phyloP scores from a whole-genome alignment of 1,140 invertebrate species.

The Oryzaephilus surinamensis region DNA sequence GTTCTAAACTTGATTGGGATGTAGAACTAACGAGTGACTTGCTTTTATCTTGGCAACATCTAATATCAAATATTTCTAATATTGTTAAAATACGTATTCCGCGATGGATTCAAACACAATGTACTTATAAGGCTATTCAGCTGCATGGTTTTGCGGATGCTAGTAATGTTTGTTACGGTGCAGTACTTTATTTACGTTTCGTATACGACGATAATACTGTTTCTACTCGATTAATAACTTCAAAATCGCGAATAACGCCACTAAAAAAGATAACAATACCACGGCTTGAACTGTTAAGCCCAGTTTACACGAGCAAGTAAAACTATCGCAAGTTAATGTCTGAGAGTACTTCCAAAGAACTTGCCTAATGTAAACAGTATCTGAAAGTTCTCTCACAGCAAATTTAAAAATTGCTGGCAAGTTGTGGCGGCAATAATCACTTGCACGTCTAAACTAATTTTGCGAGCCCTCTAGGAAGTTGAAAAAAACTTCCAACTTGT shows the following conservation, averaged over 20 bases:
- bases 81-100: background rate
- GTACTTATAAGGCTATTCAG: slow-evolving; percentile 6
- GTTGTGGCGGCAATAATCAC: too few relatives aligned
- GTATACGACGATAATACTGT: background rate
- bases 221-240: slow-evolving; percentile 15
- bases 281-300: slow-evolving; percentile 35
- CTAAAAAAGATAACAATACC: slow-evolving; percentile 32
- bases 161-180: slow-evolving; percentile 21
- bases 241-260: slow-evolving; percentile 34
- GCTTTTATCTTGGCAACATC: slow-evolving; percentile 5
- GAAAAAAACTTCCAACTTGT: too few relatives aligned
- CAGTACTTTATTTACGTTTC: slow-evolving; percentile 16
- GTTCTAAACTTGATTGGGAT: slow-evolving; percentile 29
- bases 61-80: slow-evolving; percentile 1
- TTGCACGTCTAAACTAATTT: too few relatives aligned
- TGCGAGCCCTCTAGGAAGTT: too few relatives aligned
- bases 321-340: too few relatives aligned
- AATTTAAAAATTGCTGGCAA: too few relatives aligned
- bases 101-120: background rate
- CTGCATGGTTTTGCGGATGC: slow-evolving; percentile 22
- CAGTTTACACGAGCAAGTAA: too few relatives aligned
- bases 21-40: too few relatives aligned
- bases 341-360: too few relatives aligned
- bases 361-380: too few relatives aligned
- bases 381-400: too few relatives aligned